These are phyloP conservation scores for Hypercompe scribonia DNA, from an alignment of 2,888 invertebrate species.

Conservation along the genomic window DNA sequence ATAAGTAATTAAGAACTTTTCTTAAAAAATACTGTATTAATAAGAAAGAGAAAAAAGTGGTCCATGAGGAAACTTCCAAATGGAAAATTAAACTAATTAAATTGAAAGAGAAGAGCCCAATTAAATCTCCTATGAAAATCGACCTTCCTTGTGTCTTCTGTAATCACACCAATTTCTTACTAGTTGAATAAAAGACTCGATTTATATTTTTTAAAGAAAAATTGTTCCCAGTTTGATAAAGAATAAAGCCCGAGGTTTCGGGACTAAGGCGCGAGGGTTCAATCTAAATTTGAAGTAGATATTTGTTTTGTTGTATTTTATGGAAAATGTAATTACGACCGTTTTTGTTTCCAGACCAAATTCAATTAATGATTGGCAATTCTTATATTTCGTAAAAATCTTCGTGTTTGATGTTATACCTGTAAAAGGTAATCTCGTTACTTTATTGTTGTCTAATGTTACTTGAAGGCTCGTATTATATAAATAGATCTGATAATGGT, in stretches of 20 bases:
- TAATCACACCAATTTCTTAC: conserved; percentile 21
- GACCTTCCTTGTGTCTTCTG: conserved; percentile 6
- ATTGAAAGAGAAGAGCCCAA: conserved; percentile 34
- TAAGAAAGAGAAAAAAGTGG: neutral
- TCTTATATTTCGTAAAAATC: conserved; percentile 8
- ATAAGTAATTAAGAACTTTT: neutral
- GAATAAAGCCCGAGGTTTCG: conserved; percentile 65
- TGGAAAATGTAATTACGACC: conserved; percentile 48
- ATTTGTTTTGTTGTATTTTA: conserved; percentile 57
- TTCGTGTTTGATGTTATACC: neutral
- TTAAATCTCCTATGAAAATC: conserved; percentile 22
- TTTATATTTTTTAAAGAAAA: conserved; percentile 58
- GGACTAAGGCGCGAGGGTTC: conserved; percentile 55
- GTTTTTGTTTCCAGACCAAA: conserved; percentile 46
- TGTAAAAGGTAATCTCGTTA: conserved; percentile 7
- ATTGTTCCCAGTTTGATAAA: conserved; percentile 65
- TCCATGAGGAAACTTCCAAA: neutral
- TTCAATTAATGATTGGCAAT: conserved; percentile 48
- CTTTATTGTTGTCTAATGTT: conserved; percentile 1
- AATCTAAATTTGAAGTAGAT: conserved; percentile 68
- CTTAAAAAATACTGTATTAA: neutral
- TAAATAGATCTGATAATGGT: neutral
- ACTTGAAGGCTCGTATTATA: neutral
- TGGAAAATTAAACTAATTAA: conserved; percentile 43
- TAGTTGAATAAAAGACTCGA: conserved; percentile 32